Base-by-base conservation (phyloP, 2,797 vertebrate genomes). In the Sebastes nivosus region DNA sequence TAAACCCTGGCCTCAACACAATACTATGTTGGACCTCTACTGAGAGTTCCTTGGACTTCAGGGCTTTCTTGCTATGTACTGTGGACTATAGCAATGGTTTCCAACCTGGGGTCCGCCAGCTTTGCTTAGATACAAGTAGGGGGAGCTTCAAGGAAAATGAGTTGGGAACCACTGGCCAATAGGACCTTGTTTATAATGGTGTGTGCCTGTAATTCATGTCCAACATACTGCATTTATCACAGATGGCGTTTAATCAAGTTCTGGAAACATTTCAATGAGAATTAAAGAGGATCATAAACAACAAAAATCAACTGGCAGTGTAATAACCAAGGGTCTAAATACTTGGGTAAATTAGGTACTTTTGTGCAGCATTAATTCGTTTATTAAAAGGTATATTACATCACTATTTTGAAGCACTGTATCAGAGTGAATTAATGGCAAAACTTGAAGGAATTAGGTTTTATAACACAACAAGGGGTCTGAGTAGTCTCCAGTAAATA, bases 401-500 rank as follows among this genome's bases (percentile, higher is more conserved):
- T 36, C 5, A 67, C 27, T 55, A 52, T 64, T 58, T 20, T 20
- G 3, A 71, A 42, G 18, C 3, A 4, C 46, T 20, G 8, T 50
- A 20, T 57, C 20, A 52, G 9, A 8, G 13, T 61, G 50, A 34
- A 46, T 27, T 57, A 18, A 22, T 13, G 8, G 55, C 5, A 57
- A 64, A 4, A 32, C 75, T 24, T 24, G 0, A 50, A 29, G 36
- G n/a, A 16, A 29, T 72, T 22, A 16, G 5, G 55, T 63, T 58
- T 34, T 54, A 18, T 32, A 54, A 81, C 16, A 65, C 46, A 67
- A 27, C 27, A 38, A 54, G 14, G 5, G 3, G 36, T 65, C 25
- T 72, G 50, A 61, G 50, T 30, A 36, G 12, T 58, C 18, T 70
- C 42, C 54, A 27, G 42, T 52, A 36, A 86, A 72, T 22, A 82